A percentile compares a stretch with the other conserved stretches of the same genome.
phyloP scores from a whole-genome alignment of 2,888 invertebrate genomes.

The Caradrina kadenii region DNA sequence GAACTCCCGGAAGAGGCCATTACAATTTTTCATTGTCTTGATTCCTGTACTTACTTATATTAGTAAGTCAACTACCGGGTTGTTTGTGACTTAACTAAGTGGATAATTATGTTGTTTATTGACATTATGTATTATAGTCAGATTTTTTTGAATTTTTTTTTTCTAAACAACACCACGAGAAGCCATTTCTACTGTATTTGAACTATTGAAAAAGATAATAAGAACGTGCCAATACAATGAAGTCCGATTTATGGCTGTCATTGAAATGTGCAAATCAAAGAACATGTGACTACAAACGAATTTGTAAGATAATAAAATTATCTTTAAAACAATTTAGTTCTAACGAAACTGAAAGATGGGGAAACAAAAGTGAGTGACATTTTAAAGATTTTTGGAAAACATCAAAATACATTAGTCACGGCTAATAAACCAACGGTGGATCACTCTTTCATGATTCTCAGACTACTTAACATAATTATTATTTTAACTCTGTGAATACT shows the following conservation, averaged over 20 bases:
- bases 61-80: neutral
- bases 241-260: constrained; percentile 20
- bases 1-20: neutral
- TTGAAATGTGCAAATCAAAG: constrained; percentile 19
- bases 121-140: neutral
- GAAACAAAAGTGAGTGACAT: constrained; percentile 19
- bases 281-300: constrained; percentile 28
- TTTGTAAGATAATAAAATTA: constrained; percentile 37
- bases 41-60: neutral
- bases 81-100: neutral
- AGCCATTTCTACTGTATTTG: constrained; percentile 8
- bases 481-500: constrained; percentile 26
- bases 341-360: constrained; percentile 23
- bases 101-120: too few relatives aligned
- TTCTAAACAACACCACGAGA: constrained; percentile 4
- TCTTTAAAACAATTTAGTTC: constrained; percentile 34
- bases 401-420: constrained; percentile 41
- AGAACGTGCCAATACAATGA: constrained; percentile 29
- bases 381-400: constrained; percentile 41
- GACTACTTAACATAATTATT: constrained; percentile 35
- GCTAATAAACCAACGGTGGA: constrained; percentile 27
- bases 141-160: constrained; percentile 12
- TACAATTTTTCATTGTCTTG: neutral
- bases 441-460: constrained; percentile 13
- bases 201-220: constrained; percentile 35